phyloP scores from a whole-genome alignment of 2,113 vertebrate genomes.

The Dasypus novemcinctus region DNA sequence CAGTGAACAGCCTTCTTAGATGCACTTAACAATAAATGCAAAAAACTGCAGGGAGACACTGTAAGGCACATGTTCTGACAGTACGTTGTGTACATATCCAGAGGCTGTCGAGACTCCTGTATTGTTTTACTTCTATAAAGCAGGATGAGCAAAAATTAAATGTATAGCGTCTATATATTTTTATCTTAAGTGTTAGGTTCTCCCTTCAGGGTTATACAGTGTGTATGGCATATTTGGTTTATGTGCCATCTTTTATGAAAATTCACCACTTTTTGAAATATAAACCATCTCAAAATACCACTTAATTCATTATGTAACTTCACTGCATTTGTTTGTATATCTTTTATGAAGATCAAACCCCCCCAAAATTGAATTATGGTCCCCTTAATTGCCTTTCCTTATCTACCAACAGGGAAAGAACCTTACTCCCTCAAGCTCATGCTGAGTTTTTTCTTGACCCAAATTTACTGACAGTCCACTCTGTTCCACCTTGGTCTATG shows the following conservation, averaged over 20 bases:
- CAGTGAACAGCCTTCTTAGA: fast-evolving
- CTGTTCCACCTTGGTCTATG: background rate
- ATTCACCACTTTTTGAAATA: background rate
- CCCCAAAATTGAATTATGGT: background rate
- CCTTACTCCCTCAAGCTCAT: background rate
- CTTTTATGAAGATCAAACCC: background rate
- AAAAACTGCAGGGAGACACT: background rate
- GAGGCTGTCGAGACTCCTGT: fast-evolving
- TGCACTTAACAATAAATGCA: background rate
- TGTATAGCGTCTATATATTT: fast-evolving
- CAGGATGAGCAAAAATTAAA: fast-evolving
- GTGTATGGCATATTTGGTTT: too few species aligned
- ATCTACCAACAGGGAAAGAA: background rate
- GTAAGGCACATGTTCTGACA: background rate
- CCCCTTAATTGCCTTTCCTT: background rate
- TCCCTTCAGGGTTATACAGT: background rate
- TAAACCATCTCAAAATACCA: background rate
- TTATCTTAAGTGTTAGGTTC: background rate
- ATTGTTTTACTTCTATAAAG: background rate
- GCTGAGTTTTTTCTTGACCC: background rate
- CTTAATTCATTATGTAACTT: background rate
- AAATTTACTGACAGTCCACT: too few species aligned
- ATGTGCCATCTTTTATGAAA: background rate
- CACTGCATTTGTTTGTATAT: background rate
- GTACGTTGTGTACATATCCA: fast-evolving